Evolutionary conservation across 2,888 invertebrate species (phyloP), one percentile per base, ranked within the genome.

Genomic region (Lasioglossum lativentre): DNA sequence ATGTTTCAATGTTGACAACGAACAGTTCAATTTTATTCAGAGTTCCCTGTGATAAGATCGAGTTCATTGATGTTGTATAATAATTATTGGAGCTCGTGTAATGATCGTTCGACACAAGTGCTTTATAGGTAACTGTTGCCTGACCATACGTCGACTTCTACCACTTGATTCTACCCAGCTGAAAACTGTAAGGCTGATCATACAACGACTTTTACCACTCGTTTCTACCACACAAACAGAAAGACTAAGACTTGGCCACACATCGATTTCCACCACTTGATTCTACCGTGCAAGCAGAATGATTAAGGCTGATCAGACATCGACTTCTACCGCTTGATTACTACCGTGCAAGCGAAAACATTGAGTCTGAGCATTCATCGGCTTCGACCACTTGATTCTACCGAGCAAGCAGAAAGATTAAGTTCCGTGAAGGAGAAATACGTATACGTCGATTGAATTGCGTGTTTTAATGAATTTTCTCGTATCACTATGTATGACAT

Each of bases 301-400:
- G 8, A n/a, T 52, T 56, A 23, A 14, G 77, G 12, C 77, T 52
- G 75, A 40, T 23, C 47, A 47, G 4, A 27, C 14, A 47, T 34
- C 19, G 59, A 19, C 12, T 40, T 8, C n/a, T 72, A 80, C 40
- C 30, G 56, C 75, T 80, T 56, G 8, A 19, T 59, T n/a, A n/a
- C n/a, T 34, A 34, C 34, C 34, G 5, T 30, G 10, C 1, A 5
- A 14, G 59, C 5, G 5, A n/a, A 16, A 56, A n/a, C 52, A n/a
- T 56, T 10, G n/a, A 8, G 72, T 8, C 78, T 45, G 76, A n/a
- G 38, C 40, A 40, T 30, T 27, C 16, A 47, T 27, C 19, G 63
- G 8, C 1, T 30, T 3, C n/a, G 66, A 80, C 42, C 52, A 80
- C 70, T 75, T 68, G n/a, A n/a, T 59, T n/a, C 30, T 30, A n/a